These are phyloP conservation scores for Drosophila prostipennis DNA, from an alignment of 2,888 invertebrate genomes.

Conservation along the genomic window DNA sequence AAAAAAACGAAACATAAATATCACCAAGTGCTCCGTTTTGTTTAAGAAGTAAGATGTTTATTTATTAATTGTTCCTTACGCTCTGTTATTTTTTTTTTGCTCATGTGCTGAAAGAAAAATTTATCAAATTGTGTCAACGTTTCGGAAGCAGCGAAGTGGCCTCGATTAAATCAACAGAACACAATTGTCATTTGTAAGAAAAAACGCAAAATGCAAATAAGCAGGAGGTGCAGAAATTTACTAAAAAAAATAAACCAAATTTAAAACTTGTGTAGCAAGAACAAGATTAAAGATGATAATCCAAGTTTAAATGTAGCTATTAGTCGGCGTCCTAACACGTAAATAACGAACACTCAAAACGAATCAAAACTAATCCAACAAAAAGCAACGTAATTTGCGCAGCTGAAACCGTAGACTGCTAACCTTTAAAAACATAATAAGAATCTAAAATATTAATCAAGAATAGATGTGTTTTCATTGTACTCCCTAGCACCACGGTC, in stretches of 20 bases:
- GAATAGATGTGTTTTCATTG: slow-evolving; percentile 57
- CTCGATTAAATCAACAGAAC: slow-evolving; percentile 30
- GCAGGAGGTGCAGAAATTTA: not conserved
- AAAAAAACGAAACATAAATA: slow-evolving; percentile 10
- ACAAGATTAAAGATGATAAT: slow-evolving; percentile 28
- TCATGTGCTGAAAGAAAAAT: slow-evolving; percentile 56
- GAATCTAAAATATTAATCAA: slow-evolving; percentile 29
- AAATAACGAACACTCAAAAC: slow-evolving; percentile 26
- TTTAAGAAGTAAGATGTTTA: slow-evolving; percentile 20
- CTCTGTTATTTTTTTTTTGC: slow-evolving; percentile 57
- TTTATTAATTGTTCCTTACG: slow-evolving; percentile 64
- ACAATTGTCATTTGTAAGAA: slow-evolving; percentile 30
- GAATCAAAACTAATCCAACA: slow-evolving; percentile 63
- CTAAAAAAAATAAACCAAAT: slow-evolving; percentile 27
- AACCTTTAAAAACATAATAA: slow-evolving; percentile 39
- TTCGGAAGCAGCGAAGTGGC: not conserved
- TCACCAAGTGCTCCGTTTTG: slow-evolving; percentile 30
- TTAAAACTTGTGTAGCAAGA: slow-evolving; percentile 43
- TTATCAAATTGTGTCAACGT: slow-evolving; percentile 23
- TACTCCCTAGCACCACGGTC: slow-evolving; percentile 33
- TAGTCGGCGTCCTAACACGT: slow-evolving; percentile 60
- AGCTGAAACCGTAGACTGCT: slow-evolving; percentile 37
- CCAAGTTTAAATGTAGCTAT: slow-evolving; percentile 57
- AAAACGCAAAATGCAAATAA: slow-evolving; percentile 9
- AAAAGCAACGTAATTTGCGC: slow-evolving; percentile 42